These are phyloP conservation scores for Halcyon chelicuti DNA, from an alignment of 2,797 vertebrate genomes.

Conservation along the genomic window DNA sequence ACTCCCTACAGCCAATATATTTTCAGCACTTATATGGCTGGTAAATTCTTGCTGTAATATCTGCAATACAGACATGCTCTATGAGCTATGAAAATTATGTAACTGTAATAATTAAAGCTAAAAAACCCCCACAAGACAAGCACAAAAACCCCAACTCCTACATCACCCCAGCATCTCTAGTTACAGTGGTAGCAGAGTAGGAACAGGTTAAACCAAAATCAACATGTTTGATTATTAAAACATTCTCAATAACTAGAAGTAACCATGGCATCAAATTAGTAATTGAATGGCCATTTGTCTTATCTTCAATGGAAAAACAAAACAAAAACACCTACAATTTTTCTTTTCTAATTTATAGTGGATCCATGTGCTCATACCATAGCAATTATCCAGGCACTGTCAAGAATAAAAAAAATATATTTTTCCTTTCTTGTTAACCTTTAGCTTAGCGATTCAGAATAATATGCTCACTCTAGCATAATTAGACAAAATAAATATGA, in stretches of 20 bases:
- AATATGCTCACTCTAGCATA: not conserved
- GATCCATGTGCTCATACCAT: not conserved
- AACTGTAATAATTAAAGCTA: not conserved
- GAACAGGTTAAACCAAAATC: slow-evolving; percentile 46
- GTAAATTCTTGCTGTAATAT: not conserved
- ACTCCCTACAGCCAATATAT: not conserved
- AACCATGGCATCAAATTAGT: slow-evolving; percentile 22
- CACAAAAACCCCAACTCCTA: not conserved
- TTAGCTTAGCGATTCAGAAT: slow-evolving; percentile 29
- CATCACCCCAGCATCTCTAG: not conserved
- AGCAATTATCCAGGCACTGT: slow-evolving; percentile 33
- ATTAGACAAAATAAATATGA: not conserved
- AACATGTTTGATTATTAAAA: slow-evolving; percentile 38
- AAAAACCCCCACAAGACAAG: not conserved
- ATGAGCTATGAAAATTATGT: not conserved
- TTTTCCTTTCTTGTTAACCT: slow-evolving; percentile 15
- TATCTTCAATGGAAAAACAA: slow-evolving; percentile 33
- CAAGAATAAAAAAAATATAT: not conserved
- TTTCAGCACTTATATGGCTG: not conserved
- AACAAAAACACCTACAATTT: not conserved
- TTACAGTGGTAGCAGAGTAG: not conserved
- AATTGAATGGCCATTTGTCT: slow-evolving; percentile 31
- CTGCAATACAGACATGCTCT: not conserved
- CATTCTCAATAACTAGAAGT: slow-evolving; percentile 21
- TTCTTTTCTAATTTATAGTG: slow-evolving; percentile 22